phyloP scores from a whole-genome alignment of 2,888 invertebrate genomes.

The Cosmopolites sordidus region DNA sequence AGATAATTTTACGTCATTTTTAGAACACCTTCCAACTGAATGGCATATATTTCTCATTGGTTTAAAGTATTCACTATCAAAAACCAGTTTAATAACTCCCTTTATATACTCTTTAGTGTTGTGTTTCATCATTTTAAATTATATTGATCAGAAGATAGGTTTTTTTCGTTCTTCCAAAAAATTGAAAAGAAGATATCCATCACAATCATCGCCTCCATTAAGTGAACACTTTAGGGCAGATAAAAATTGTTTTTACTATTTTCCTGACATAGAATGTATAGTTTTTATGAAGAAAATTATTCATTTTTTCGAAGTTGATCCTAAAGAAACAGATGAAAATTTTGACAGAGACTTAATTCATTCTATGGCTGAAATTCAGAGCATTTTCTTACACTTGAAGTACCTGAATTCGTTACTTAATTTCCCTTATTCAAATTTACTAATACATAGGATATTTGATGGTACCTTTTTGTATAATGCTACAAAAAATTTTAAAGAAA shows the following conservation, averaged over 20 bases:
- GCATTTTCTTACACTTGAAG: constrained; percentile 56
- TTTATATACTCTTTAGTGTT: constrained; percentile 58
- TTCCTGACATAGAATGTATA: constrained; percentile 57
- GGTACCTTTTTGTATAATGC: constrained; percentile 76
- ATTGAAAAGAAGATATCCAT: constrained; percentile 17
- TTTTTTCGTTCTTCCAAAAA: constrained; percentile 48
- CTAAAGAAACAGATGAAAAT: constrained; percentile 51
- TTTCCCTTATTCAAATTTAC: constrained; percentile 55
- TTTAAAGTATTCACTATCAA: constrained; percentile 56
- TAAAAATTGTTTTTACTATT: constrained; percentile 48
- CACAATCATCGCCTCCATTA: neutral
- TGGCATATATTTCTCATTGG: constrained; percentile 59
- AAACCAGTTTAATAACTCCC: constrained; percentile 43
- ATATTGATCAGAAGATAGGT: constrained; percentile 57
- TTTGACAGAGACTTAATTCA: constrained; percentile 59
- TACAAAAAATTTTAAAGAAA: constrained; percentile 55
- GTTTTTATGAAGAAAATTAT: constrained; percentile 57
- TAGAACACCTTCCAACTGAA: constrained; percentile 52
- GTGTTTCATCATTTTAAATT: constrained; percentile 55
- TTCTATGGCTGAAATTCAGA: constrained; percentile 63
- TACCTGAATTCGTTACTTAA: constrained; percentile 63
- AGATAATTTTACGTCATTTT: constrained; percentile 36
- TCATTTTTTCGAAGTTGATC: constrained; percentile 57
- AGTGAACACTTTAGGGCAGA: constrained; percentile 28
- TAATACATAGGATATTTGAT: constrained; percentile 63